Evolutionary conservation across 1,140 invertebrate genomes (phyloP).

Genomic region (Amyelois transitella): DNA sequence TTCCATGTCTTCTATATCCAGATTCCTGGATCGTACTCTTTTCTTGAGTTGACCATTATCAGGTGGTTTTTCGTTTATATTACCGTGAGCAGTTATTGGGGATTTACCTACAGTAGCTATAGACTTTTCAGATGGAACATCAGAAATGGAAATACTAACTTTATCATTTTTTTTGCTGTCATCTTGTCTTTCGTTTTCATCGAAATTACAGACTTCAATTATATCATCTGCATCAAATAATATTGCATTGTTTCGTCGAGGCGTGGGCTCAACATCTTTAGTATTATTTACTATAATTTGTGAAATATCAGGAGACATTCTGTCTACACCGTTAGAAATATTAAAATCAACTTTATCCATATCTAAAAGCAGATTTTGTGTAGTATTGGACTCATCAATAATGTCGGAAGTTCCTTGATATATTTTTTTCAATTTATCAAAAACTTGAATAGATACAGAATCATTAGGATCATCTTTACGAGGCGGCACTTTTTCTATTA

Average conservation of each 20-base stretch:
- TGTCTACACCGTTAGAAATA: conserved; percentile 17
- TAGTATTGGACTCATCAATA: conserved; percentile 28
- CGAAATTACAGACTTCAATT: neutral
- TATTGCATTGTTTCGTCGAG: neutral
- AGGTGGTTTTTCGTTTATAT: conserved; percentile 36
- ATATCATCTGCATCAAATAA: neutral
- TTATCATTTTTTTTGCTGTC: neutral
- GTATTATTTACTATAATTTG: neutral
- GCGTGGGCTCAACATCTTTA: neutral
- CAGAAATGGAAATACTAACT: neutral
- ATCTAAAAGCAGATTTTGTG: conserved; percentile 35
- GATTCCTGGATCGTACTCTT: conserved; percentile 23
- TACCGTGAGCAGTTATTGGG: conserved; percentile 46
- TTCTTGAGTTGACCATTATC: conserved; percentile 19
- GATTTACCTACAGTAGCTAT: conserved; percentile 36
- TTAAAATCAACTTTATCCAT: conserved; percentile 25
- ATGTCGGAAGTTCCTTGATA: conserved; percentile 18
- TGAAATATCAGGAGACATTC: neutral
- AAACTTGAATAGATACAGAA: conserved; percentile 20
- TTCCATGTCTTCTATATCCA: conserved; percentile 32
- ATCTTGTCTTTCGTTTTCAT: neutral
- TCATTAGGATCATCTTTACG: conserved; percentile 22
- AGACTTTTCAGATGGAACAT: conserved; percentile 23
- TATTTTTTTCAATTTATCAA: conserved; percentile 41
- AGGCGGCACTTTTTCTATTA: conserved; percentile 30